phyloP scores from a whole-genome alignment of 2,797 vertebrate genomes.

The Acrocephalus scirpaceus region DNA sequence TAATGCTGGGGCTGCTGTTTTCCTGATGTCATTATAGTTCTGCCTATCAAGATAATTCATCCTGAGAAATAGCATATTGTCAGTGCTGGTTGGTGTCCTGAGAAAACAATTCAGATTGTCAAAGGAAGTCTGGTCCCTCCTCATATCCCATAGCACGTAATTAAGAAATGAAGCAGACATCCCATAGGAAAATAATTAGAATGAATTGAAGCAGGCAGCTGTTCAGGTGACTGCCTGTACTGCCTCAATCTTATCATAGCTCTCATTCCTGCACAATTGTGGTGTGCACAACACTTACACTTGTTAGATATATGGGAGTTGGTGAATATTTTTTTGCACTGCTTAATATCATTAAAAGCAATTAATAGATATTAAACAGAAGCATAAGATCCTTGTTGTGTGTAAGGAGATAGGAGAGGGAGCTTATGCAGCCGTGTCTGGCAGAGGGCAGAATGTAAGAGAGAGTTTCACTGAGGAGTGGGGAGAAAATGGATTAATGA shows the following conservation, averaged over 20 bases:
- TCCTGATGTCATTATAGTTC: background rate
- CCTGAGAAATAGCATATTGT: background rate
- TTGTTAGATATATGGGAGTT: background rate
- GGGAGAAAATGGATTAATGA: background rate
- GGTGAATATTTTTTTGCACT: background rate
- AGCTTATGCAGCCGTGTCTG: background rate
- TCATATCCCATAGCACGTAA: background rate
- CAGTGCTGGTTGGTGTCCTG: background rate
- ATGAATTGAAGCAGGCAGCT: background rate
- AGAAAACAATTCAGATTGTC: background rate
- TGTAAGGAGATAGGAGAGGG: background rate
- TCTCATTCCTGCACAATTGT: background rate
- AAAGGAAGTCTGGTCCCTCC: background rate
- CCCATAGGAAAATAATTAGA: background rate
- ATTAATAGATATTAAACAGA: background rate
- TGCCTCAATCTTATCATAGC: background rate
- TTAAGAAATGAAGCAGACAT: background rate
- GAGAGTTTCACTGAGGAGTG: background rate
- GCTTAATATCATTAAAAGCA: background rate
- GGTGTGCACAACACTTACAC: background rate
- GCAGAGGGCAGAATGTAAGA: background rate
- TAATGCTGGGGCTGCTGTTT: background rate
- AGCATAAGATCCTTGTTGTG: background rate
- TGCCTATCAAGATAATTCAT: slow-evolving; percentile 3
- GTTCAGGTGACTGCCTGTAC: background rate